Conservation (phyloP, 2,113 vertebrate genomes). For the Gadus chalcogrammus region DNA sequence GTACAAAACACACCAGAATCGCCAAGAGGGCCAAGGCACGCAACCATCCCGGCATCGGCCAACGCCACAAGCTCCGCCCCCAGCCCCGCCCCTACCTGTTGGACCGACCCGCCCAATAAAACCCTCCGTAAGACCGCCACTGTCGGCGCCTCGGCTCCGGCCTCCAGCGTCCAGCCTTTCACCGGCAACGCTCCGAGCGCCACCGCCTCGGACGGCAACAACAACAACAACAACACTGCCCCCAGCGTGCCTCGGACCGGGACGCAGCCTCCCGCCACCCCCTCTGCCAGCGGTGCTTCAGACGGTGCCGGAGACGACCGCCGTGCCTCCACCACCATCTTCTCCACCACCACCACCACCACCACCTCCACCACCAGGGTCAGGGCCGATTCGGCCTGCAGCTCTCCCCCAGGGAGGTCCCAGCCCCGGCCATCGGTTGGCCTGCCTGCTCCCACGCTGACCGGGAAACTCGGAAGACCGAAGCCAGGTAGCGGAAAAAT, state of each 20-base stretch:
- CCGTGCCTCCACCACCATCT: slow-evolving; percentile 9
- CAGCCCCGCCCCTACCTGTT: background rate
- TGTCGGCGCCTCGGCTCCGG: slow-evolving; percentile 1
- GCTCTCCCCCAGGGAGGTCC: too few species aligned
- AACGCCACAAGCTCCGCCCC: too few species aligned
- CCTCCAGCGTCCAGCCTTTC: slow-evolving; percentile 12
- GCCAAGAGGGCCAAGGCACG: background rate
- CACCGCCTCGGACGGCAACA: slow-evolving; percentile 33
- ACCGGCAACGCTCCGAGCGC: slow-evolving; percentile 25
- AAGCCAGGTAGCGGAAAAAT: too few species aligned
- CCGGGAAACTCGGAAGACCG: too few species aligned
- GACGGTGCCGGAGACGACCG: slow-evolving; percentile 19
- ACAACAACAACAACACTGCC: slow-evolving; percentile 15
- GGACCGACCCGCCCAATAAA: background rate
- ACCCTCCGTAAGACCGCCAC: background rate
- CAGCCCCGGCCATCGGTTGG: too few species aligned
- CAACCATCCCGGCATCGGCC: background rate
- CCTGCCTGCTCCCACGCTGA: too few species aligned
- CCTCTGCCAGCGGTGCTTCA: background rate
- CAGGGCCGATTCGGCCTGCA: background rate
- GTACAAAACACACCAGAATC: background rate
- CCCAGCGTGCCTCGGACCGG: background rate
- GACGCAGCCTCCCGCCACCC: too few species aligned
- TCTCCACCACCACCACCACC: slow-evolving; percentile 14
- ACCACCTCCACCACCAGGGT: slow-evolving; percentile 3